A percentile compares a stretch with the other conserved stretches of the same genome.
Evolutionary conservation across 2,113 vertebrate species (phyloP).

Genomic region (Oreochromis aureus): DNA sequence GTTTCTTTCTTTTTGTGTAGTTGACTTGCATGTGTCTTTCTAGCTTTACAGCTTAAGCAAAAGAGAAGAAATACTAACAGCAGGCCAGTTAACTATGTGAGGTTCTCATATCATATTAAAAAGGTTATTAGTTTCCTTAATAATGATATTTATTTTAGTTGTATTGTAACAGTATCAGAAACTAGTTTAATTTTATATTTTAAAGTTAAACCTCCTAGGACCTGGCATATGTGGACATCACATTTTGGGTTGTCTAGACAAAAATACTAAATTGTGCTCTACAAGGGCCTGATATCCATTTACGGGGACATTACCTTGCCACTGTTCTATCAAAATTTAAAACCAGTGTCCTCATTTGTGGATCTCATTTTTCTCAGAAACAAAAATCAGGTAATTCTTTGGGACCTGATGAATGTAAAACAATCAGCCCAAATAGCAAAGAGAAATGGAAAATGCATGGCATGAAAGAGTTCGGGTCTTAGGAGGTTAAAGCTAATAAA

Average conservation of each 20-base stretch:
- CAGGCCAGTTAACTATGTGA: background rate
- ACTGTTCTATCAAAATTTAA: background rate
- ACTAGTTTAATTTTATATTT: background rate
- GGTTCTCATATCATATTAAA: background rate
- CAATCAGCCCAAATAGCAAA: background rate
- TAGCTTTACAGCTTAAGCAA: background rate
- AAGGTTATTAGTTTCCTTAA: background rate
- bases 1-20: background rate
- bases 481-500: background rate
- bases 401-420: too few species aligned
- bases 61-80: background rate
- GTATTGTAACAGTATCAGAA: background rate
- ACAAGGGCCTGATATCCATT: background rate
- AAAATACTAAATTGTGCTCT: background rate
- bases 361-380: background rate
- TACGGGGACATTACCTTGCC: background rate
- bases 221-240: background rate
- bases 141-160: background rate
- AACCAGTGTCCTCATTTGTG: background rate
- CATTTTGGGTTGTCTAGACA: background rate
- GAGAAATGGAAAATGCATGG: background rate
- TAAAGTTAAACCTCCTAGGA: background rate
- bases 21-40: background rate
- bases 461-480: background rate
- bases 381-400: background rate